A percentile compares a stretch with the other conserved stretches of the same genome.
phyloP scores from a whole-genome alignment of 1,140 invertebrate species.

The Drosophila ficusphila region DNA sequence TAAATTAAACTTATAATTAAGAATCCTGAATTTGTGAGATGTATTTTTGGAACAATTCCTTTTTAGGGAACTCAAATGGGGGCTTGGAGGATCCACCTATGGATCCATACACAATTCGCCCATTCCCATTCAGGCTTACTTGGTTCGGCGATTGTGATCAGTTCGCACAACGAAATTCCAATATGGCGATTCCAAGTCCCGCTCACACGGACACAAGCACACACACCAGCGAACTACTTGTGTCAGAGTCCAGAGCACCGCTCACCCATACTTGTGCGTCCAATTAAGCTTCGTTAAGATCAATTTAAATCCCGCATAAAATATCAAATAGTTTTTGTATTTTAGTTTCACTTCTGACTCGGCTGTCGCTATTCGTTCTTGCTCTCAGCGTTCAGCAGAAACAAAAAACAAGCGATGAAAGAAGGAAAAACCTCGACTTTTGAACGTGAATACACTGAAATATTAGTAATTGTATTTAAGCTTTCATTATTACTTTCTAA shows the following conservation, averaged over 20 bases:
- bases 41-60: too few relatives aligned
- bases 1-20: too few relatives aligned
- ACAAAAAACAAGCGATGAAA: constrained; percentile 10
- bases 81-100: too few relatives aligned
- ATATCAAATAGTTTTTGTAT: constrained; percentile 82
- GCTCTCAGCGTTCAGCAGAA: constrained; percentile 31
- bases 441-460: constrained; percentile 16
- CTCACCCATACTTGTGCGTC: constrained; percentile 67
- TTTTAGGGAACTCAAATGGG: too few relatives aligned
- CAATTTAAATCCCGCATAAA: constrained; percentile 84
- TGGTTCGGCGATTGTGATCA: constrained; percentile 64
- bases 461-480: too few relatives aligned
- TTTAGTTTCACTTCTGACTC: constrained; percentile 72
- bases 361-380: constrained; percentile 54
- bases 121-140: constrained; percentile 14
- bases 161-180: constrained; percentile 69
- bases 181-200: constrained; percentile 62
- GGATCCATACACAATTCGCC: not conserved
- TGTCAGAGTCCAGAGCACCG: constrained; percentile 67
- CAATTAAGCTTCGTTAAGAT: constrained; percentile 85
- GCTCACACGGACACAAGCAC: constrained; percentile 16
- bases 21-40: too few relatives aligned
- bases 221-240: constrained; percentile 16
- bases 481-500: too few relatives aligned
- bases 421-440: constrained; percentile 15